Evolutionary conservation across 2,797 vertebrate genomes (phyloP), one percentile per base, ranked within the genome.

Genomic region (Xenopus petersii): DNA sequence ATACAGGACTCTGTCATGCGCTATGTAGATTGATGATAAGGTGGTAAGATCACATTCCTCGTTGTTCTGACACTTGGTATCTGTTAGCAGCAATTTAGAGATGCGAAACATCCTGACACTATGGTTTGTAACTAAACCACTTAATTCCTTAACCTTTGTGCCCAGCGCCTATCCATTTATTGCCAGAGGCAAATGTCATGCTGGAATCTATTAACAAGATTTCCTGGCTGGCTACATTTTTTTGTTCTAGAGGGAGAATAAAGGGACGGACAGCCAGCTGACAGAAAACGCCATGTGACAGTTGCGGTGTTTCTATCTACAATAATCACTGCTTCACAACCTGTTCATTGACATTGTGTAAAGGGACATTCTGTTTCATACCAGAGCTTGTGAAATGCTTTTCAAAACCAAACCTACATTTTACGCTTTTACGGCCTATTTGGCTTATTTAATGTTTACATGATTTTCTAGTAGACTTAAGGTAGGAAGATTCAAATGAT

Each of bases 1-100:
- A 75, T 75, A 26, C 59, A 69, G 66, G 58, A 75, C 61, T 69
- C 47, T 75, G 65, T 75, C 67, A 63, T 74, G 46, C 54, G n/a
- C 6, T 58, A 36, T 62, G 30, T 67, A 68, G 65, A 74, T 74
- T 74, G 73, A 74, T 56, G 54, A 56, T 74, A 65, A 74, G 64
- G 73, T 74, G 47, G 36, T 67, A 66, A 66, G 56, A 67, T 74
- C 61, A 67, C 64, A 51, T 61, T 49, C 24, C 64, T 68, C 73
- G 60, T 74, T 49, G 47, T n/a, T 74, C 64, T 74, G 73, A 74
- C 65, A 68, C 56, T 67, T 5, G 16, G 54, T 16, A 64, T 47
- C 71, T 74, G 64, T 56, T 12, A 2, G 55, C 56, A 10, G 17
- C 24, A 68, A 74, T 74, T 74, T 67, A 74, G 56, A 68, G 60